Conservation (phyloP, 2,113 vertebrate species). For the Eptatretus burgeri region DNA sequence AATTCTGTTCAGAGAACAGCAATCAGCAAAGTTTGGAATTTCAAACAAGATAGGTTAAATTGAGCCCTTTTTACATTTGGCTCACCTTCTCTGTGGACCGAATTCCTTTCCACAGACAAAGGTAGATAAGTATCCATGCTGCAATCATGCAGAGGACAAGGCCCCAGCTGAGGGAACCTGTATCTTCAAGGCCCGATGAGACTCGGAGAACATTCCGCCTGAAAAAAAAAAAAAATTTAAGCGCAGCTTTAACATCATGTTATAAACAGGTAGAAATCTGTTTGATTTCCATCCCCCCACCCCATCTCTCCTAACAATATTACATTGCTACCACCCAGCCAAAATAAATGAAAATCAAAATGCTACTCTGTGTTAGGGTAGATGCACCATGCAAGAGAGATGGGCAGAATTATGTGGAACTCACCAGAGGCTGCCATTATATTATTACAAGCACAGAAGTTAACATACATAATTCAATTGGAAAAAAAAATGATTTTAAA, state of each 20-base stretch:
- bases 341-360: no score
- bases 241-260: not conserved
- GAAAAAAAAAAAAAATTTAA: slow-evolving; percentile 8
- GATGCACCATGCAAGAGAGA: no score
- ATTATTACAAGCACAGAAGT: no score
- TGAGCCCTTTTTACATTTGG: not conserved
- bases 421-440: no score
- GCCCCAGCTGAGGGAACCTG: slow-evolving; percentile 70
- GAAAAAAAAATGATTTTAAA: no score
- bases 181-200: slow-evolving; percentile 67
- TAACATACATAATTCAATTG: no score
- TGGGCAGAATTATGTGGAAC: no score
- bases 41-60: not conserved
- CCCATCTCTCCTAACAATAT: no score
- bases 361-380: no score
- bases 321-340: no score
- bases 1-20: no score
- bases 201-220: slow-evolving; percentile 68
- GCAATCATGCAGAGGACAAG: slow-evolving; percentile 61
- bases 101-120: slow-evolving; percentile 97
- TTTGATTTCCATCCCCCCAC: slow-evolving; percentile 9
- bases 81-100: slow-evolving; percentile 95
- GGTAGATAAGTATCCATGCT: slow-evolving; percentile 94
- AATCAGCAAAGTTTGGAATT: no score
- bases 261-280: slow-evolving; percentile 8